phyloP scores from a whole-genome alignment of 2,888 invertebrate species.

The Euproctis similis region DNA sequence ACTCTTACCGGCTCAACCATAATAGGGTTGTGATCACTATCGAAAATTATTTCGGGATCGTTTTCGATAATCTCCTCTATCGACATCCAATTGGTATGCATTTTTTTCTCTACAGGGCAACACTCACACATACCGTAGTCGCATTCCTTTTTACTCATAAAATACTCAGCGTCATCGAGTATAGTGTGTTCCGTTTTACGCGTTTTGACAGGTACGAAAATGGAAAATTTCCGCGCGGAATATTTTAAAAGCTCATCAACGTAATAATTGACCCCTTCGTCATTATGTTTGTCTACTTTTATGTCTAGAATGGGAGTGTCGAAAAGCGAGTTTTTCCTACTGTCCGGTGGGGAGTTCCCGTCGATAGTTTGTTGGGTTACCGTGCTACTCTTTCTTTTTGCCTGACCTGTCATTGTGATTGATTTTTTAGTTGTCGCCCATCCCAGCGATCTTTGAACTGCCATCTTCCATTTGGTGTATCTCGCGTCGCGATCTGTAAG shows the following conservation, averaged over 20 bases:
- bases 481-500: constrained; percentile 84
- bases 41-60: constrained; percentile 68
- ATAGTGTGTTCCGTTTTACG: constrained; percentile 47
- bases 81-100: constrained; percentile 54
- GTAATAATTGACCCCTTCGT: constrained; percentile 37
- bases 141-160: constrained; percentile 59
- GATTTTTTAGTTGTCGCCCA: constrained; percentile 89
- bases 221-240: constrained; percentile 57
- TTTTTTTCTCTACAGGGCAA: constrained; percentile 41
- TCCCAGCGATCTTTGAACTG: constrained; percentile 91
- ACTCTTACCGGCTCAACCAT: constrained; percentile 43
- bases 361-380: constrained; percentile 34
- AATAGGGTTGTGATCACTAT: constrained; percentile 56
- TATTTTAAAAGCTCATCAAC: constrained; percentile 51
- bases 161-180: constrained; percentile 57
- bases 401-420: constrained; percentile 84
- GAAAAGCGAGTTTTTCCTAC: constrained; percentile 35
- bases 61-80: constrained; percentile 68
- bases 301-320: constrained; percentile 24
- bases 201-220: constrained; percentile 38
- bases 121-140: constrained; percentile 62
- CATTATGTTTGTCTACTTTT: constrained; percentile 23
- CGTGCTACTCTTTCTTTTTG: constrained; percentile 52
- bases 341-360: constrained; percentile 27
- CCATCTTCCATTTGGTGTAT: constrained; percentile 96